Base-by-base conservation (phyloP, 1,140 invertebrate species). In the Steinernema khuongi region DNA sequence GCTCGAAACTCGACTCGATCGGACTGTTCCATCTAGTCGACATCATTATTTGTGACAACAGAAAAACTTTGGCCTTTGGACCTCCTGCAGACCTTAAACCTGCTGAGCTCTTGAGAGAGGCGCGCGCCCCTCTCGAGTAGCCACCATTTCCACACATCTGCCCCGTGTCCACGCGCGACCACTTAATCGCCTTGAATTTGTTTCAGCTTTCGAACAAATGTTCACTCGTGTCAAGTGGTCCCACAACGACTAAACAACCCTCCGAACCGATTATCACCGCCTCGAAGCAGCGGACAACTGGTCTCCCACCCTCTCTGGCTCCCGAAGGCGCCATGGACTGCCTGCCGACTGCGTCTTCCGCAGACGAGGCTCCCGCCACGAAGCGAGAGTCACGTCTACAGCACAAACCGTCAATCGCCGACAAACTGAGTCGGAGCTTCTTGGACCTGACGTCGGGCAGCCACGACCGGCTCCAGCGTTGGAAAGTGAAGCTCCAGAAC, bases 151-250 rank as follows among this genome's bases (percentile, higher is more conserved):
- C n/a, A n/a, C n/a, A n/a, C n/a, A n/a, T n/a, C n/a, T n/a, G n/a
- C n/a, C n/a, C n/a, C n/a, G n/a, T n/a, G n/a, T n/a, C n/a, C n/a
- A n/a, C n/a, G n/a, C n/a, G n/a, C n/a, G n/a, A n/a, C n/a, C n/a
- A n/a, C n/a, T n/a, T n/a, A n/a, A n/a, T n/a, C n/a, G n/a, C n/a
- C n/a, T n/a, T n/a, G n/a, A n/a, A 22, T 2, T 60, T 60, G 50
- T 60, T 60, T 60, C 50, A 60, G 50, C 19, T 60, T 7, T 60
- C 50, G 50, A 60, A 60, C 50, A 60, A 60, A 60, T 60, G 50
- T 60, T 60, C 50, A 26, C 50, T 22, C 50, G 50, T 22, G 50
- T 60, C 22, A 60, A 60, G 50, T 60, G 22, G 7, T 60, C 50
- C 50, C n/a, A n/a, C n/a, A 22, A 60, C 50, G 14, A n/a, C 36